These are phyloP conservation scores for Bactericera cockerelli DNA, from an alignment of 1,140 invertebrate genomes.

Conservation along the genomic window DNA sequence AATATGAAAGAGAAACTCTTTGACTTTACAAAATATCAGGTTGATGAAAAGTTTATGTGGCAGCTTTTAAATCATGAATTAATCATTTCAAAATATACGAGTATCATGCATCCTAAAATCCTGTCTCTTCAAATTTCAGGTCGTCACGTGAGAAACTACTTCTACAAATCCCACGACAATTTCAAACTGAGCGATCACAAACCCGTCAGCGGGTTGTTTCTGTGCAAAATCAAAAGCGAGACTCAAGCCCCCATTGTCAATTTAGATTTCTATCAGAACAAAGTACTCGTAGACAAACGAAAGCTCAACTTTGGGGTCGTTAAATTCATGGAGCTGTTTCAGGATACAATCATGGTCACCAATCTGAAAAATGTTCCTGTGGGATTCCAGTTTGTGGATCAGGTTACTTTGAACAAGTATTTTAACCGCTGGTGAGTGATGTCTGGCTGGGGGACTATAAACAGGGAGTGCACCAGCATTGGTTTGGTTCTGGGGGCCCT, in stretches of 20 bases:
- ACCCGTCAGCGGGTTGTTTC: not conserved
- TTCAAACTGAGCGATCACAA: conserved; percentile 3
- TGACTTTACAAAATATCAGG: too few species aligned
- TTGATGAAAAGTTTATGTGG: too few species aligned
- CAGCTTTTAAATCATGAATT: too few species aligned
- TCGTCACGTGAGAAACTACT: not conserved
- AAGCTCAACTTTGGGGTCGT: not conserved
- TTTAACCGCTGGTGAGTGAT: not conserved
- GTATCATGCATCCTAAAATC: too few species aligned
- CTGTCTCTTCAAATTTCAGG: too few species aligned
- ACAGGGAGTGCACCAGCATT: too few species aligned
- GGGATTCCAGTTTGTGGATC: conserved; percentile 1
- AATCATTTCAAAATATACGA: too few species aligned
- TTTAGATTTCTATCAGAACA: not conserved
- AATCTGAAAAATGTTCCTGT: not conserved
- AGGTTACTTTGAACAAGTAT: not conserved
- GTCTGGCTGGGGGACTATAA: too few species aligned
- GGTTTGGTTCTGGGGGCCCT: too few species aligned
- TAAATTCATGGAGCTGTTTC: conserved; percentile 7
- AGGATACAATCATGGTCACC: not conserved
- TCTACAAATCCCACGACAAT: conserved; percentile 4
- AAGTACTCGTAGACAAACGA: not conserved
- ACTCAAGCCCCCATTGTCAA: not conserved
- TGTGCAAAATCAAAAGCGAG: conserved; percentile 3
- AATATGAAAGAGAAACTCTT: too few species aligned